Evolutionary conservation across 2,888 invertebrate species (phyloP), one percentile per base, ranked within the genome.

Genomic region (Caenorhabditis zanzibari): DNA sequence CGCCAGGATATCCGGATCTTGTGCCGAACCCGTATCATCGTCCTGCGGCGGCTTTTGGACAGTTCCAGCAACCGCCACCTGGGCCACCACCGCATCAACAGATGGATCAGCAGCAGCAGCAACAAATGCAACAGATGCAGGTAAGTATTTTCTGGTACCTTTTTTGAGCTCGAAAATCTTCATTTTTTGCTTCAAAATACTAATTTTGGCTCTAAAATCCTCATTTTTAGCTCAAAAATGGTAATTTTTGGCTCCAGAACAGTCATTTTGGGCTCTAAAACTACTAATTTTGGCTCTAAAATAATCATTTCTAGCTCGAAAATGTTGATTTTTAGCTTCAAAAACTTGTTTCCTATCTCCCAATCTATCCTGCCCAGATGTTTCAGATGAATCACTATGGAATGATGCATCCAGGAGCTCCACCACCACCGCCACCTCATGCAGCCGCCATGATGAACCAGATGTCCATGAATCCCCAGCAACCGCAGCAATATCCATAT

Each of bases 321-420:
- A n/a, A n/a, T n/a, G n/a, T n/a, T n/a, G n/a, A n/a, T n/a, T n/a
- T n/a, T n/a, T n/a, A n/a, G n/a, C n/a, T n/a, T n/a, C n/a, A n/a
- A n/a, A n/a, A n/a, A n/a, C n/a, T n/a, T n/a, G n/a, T n/a, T n/a
- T n/a, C n/a, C n/a, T n/a, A n/a, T n/a, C n/a, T n/a, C n/a, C n/a
- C n/a, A n/a, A n/a, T n/a, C 32, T 32, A 52, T 49, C 26, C 22
- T 35, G 32, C 5, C 35, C 35, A 61, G 49, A 47, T 66, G 44
- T 58, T 75, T 26, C 75, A 75, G 75, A 68, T 68, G 59, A 35
- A 38, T 10, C 58, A 47, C 16, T 69, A 77, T 32, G 73, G 38
- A 49, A 68, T 68, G 63, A n/a, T 44, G 19, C 73, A 32, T 10
- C 47, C 47, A 2, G 75, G 66, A 56, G 47, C 28, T 5, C 66